Percentiles rank a stretch among this genome's conserved stretches.
Evolutionary conservation across 2,113 vertebrate species (phyloP).

Genomic region (Fregetta grallaria): DNA sequence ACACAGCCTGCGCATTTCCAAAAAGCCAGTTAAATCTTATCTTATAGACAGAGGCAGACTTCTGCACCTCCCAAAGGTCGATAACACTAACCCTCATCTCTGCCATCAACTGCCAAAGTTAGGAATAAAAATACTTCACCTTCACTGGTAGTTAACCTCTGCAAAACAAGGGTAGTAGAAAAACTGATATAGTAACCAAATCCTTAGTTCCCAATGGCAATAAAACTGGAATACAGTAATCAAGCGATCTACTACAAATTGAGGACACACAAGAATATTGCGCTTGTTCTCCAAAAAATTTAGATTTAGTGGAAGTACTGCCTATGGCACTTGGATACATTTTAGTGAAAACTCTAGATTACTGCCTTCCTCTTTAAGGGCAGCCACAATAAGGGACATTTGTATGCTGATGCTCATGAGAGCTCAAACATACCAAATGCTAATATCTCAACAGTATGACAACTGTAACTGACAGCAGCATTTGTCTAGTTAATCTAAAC

Average conservation of each 20-base stretch:
- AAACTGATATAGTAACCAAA: slow-evolving; percentile 6
- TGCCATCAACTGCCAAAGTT: neutral
- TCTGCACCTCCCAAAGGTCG: neutral
- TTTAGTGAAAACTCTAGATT: neutral
- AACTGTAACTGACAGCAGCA: neutral
- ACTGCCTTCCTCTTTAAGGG: neutral
- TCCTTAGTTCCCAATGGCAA: neutral
- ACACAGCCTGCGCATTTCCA: neutral
- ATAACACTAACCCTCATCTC: neutral
- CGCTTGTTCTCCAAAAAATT: neutral
- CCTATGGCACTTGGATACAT: neutral
- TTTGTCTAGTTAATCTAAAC: neutral
- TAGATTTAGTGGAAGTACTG: neutral
- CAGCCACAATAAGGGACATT: neutral
- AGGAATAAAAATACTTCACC: slow-evolving; percentile 29
- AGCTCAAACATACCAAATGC: neutral
- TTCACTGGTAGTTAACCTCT: slow-evolving; percentile 30
- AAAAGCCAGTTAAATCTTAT: neutral
- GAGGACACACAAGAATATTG: neutral
- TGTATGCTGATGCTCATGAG: neutral
- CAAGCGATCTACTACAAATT: neutral
- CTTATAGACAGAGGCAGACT: neutral
- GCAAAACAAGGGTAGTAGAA: slow-evolving; percentile 25
- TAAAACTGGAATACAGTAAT: neutral
- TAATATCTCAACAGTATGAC: neutral